Evolutionary conservation across 2,888 invertebrate species (phyloP).

Genomic region (Tanypteryx hageni): DNA sequence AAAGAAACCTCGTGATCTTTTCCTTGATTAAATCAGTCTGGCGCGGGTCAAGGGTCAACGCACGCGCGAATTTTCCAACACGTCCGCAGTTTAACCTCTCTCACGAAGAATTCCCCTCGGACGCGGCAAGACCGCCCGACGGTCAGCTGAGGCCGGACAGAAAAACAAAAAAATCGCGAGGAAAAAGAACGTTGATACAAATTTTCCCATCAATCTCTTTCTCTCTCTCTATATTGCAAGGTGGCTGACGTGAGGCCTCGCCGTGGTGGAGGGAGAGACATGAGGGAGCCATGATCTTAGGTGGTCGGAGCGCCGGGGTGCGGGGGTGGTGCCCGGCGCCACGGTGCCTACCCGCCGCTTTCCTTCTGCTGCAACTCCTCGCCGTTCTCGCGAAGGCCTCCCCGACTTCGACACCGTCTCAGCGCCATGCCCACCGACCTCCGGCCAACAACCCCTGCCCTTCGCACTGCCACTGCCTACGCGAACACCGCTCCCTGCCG

Average conservation of each 20-base stretch:
- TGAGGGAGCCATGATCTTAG: constrained; percentile 56
- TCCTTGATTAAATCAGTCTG: too few species aligned
- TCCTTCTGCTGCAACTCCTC: constrained; percentile 64
- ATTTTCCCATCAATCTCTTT: background rate
- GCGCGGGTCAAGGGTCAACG: constrained; percentile 26
- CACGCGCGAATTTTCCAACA: background rate
- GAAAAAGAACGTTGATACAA: background rate
- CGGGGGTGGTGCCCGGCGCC: constrained; percentile 68
- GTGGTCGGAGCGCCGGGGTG: constrained; percentile 68
- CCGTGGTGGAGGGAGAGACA: constrained; percentile 8
- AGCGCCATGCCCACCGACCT: constrained; percentile 71
- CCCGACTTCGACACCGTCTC: constrained; percentile 65
- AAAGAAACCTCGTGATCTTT: background rate
- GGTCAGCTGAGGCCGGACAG: constrained; percentile 8
- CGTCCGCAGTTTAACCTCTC: too few species aligned
- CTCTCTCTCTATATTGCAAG: background rate
- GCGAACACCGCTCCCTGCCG: constrained; percentile 46
- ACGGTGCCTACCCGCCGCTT: constrained; percentile 50
- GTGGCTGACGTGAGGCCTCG: constrained; percentile 50
- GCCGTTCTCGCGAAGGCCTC: constrained; percentile 34
- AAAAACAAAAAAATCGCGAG: too few species aligned
- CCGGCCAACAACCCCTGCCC: constrained; percentile 74
- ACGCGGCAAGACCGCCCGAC: background rate
- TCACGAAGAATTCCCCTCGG: background rate
- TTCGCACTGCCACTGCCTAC: constrained; percentile 71